A percentile compares a stretch with the other conserved stretches of the same genome.
phyloP scores from a whole-genome alignment of 1,140 invertebrate genomes.

The Bombus consobrinus region DNA sequence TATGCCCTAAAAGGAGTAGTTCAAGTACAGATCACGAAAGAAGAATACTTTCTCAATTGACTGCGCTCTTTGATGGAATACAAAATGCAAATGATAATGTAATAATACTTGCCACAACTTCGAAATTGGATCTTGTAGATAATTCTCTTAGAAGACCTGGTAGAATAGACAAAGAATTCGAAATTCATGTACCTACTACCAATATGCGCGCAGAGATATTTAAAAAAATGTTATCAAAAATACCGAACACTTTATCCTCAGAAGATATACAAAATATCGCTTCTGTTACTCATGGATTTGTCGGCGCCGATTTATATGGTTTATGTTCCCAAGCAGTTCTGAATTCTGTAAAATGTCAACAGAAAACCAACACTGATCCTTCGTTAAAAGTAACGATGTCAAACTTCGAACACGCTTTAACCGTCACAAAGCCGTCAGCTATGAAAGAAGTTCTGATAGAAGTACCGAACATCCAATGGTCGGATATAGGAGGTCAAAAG shows the following conservation, averaged over 20 bases:
- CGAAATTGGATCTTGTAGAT: constrained; percentile 88
- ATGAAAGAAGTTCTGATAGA: constrained; percentile 95
- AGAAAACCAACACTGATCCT: constrained; percentile 53
- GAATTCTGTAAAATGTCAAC: constrained; percentile 81
- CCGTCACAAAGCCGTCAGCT: constrained; percentile 91
- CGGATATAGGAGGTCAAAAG: constrained; percentile 96
- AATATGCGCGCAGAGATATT: constrained; percentile 87
- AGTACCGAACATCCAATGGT: constrained; percentile 93
- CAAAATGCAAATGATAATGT: constrained; percentile 83
- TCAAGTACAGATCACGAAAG: constrained; percentile 89
- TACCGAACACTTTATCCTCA: constrained; percentile 84
- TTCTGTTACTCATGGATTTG: constrained; percentile 92
- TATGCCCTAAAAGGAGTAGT: constrained; percentile 86
- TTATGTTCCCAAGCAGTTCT: constrained; percentile 89
- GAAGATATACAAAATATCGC: constrained; percentile 86
- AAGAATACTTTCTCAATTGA: constrained; percentile 87
- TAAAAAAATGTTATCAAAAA: constrained; percentile 83
- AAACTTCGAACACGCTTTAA: constrained; percentile 87
- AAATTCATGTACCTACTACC: constrained; percentile 91
- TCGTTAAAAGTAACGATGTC: constrained; percentile 69
- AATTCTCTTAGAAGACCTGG: constrained; percentile 89
- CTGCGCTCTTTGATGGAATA: constrained; percentile 88
- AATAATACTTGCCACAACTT: constrained; percentile 90
- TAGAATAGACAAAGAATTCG: constrained; percentile 92
- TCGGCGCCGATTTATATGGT: constrained; percentile 92